Evolutionary conservation across 2,113 vertebrate species (phyloP).

Genomic region (Etia nguti): DNA sequence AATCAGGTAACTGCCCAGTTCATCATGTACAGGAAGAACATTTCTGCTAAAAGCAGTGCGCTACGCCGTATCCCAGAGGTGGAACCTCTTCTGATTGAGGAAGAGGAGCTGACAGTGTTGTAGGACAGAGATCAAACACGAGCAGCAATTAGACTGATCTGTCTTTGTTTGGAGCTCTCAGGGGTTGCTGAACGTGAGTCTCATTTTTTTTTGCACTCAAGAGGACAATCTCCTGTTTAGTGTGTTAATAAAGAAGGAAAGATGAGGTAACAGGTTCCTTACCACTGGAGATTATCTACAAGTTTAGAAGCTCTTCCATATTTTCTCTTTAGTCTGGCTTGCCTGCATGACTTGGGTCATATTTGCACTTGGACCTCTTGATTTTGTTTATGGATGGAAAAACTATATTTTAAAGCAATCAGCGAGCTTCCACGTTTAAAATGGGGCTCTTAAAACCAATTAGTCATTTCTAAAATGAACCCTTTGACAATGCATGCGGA

Average conservation of each 20-base stretch:
- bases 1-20: conserved; percentile 67
- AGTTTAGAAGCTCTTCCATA: background rate
- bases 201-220: background rate
- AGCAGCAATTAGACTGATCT: background rate
- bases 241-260: background rate
- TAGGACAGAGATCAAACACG: background rate
- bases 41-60: background rate
- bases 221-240: background rate
- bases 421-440: background rate
- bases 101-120: conserved; percentile 30
- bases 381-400: background rate
- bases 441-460: background rate
- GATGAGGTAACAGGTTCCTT: background rate
- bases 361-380: background rate
- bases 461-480: background rate
- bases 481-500: background rate
- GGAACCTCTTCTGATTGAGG: conserved; percentile 56
- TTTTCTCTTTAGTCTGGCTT: background rate
- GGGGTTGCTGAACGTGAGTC: background rate
- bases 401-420: background rate
- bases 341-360: background rate
- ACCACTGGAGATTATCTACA: background rate
- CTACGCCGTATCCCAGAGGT: conserved; percentile 46
- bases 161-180: background rate
- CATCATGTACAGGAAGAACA: conserved; percentile 53